Evolutionary conservation across 2,797 vertebrate species (phyloP), one percentile per base, ranked within the genome.

Genomic region (Acanthis flammea): DNA sequence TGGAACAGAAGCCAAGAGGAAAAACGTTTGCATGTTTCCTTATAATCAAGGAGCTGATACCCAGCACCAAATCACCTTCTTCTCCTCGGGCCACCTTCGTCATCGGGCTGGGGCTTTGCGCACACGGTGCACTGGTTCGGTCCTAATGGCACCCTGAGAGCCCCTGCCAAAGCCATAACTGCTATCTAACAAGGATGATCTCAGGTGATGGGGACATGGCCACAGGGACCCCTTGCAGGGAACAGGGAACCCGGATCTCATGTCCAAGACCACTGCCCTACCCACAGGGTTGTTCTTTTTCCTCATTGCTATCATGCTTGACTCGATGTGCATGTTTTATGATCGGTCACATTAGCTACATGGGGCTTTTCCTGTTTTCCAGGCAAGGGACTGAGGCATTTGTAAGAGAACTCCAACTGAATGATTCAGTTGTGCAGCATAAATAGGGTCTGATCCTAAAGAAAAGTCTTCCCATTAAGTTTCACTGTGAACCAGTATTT

Each of bases 281-380:
- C 53, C 28, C 79, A 47, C 30, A 47, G 66, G 14, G 31, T 8
- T 0, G 0, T 37, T 86, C 30, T 30, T 90, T 39, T 88, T 88
- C 68, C 73, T 78, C 67, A 25, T 47, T 5, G 73, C 77, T 62
- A 9, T 4, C 73, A 24, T 0, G 5, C 48, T 58, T 48, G 27
- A 48, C 41, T 76, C 3, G 5, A 16, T 5, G 44, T 42, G 31
- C 0, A 0, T 31, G 33, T 78, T 4, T 37, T 7, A 2, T n/a
- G 48, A 42, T 22, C 0, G 0, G 33, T 19, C 75, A 92, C 6
- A 0, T 66, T 16, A 73, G n/a, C 55, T 63, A 7, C 12, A 19
- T 3, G 47, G 44, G 8, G 60, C 13, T 81, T 75, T 31, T 62
- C 57, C 85, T 27, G 6, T 42, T 70, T 75, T 48, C 73, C 62